Conservation (phyloP, 2,888 invertebrate genomes). For the Napeogenes sylphis region DNA sequence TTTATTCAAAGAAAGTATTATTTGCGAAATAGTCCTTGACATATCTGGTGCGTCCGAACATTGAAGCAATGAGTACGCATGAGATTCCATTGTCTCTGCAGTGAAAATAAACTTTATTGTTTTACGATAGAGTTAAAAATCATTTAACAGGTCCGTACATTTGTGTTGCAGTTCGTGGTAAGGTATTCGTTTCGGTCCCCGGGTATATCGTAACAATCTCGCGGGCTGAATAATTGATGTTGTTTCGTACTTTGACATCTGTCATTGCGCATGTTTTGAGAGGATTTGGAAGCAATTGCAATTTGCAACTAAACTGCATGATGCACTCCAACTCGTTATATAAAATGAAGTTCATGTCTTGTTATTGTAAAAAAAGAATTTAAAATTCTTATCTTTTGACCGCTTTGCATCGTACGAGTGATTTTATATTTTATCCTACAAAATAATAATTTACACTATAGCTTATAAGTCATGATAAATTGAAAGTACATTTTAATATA, state of each 20-base stretch:
- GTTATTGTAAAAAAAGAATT: no score
- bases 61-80: slow-evolving; percentile 49
- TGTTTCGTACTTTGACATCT: slow-evolving; percentile 41
- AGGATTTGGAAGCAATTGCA: slow-evolving; percentile 24
- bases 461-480: no score
- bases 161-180: slow-evolving; percentile 61
- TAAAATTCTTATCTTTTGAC: no score
- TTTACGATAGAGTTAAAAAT: slow-evolving; percentile 34
- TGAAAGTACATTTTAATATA: no score
- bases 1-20: slow-evolving; percentile 55
- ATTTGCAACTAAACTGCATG: slow-evolving; percentile 5
- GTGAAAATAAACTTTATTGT: slow-evolving; percentile 28
- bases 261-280: slow-evolving; percentile 29
- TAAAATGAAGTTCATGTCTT: neutral
- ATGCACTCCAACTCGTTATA: neutral
- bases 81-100: slow-evolving; percentile 32
- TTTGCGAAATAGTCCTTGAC: slow-evolving; percentile 68
- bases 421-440: no score
- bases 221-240: slow-evolving; percentile 61
- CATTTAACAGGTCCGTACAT: slow-evolving; percentile 37
- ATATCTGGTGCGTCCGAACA: slow-evolving; percentile 58
- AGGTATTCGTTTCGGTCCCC: slow-evolving; percentile 58
- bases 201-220: slow-evolving; percentile 56
- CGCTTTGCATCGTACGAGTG: no score
- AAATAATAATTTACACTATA: no score